Evolutionary conservation across 2,113 vertebrate genomes (phyloP), one percentile per base, ranked within the genome.

Genomic region (Saccopteryx leptura): DNA sequence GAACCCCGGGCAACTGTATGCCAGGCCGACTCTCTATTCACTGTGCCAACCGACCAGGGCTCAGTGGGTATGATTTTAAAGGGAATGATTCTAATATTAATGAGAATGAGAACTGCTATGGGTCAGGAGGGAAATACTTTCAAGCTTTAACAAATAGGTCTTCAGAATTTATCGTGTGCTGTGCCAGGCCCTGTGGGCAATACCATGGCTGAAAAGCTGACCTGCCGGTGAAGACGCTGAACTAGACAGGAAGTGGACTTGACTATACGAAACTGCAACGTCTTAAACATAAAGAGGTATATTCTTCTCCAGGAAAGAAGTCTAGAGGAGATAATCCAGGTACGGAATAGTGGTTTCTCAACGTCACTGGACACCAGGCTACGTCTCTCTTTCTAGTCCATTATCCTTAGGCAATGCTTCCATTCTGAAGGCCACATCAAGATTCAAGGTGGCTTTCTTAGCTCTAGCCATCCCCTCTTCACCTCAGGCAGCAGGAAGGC

Each of bases 121-220:
- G 66, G 21, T 82, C 63, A 87, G 83, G 82, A 89, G 72, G 87
- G 75, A 95, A 87, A 39, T 61, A 88, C 71, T 88, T 78, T 69
- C 80, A 63, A 97, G 65, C 15, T 80, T 72, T 74, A 88, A n/a
- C 48, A 83, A 80, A 69, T 65, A 93, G 14, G 58, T 79, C 26
- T 61, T 94, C 17, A 81, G 88, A 74, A 83, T 92, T 66, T 80
- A 18, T 54, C 19, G 39, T 23, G 33, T 33, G 19, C 65, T 26
- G 0, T 76, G 60, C 82, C 65, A 33, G 48, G 33, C 33, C 33
- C 63, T 65, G 65, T 13, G 48, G 48, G 33, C 14, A 1, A 18
- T 65, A 6, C 14, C 23, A 48, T 39, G 60, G 75, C 86, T 91
- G 39, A 80, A 75, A 61, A 50, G 60, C 39, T 31, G 15, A 15